phyloP scores from a whole-genome alignment of 2,797 vertebrate genomes.

The Cheirogaleus major region DNA sequence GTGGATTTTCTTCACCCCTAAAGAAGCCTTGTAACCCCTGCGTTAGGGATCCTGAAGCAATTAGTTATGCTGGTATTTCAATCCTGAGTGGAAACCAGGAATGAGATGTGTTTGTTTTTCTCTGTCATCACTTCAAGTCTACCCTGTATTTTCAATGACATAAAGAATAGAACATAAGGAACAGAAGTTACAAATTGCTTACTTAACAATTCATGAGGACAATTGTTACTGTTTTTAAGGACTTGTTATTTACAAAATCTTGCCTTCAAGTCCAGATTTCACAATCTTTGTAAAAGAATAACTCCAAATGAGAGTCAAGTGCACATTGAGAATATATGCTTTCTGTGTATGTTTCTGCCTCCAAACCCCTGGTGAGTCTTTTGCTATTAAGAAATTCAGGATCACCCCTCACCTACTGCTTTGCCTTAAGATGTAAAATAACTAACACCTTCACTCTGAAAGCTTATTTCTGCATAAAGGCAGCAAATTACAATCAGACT shows the following conservation, averaged over 20 bases:
- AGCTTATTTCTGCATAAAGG: slow-evolving; percentile 19
- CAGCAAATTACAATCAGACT: neutral
- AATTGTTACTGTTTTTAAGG: neutral
- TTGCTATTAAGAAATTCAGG: neutral
- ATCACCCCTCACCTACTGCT: neutral
- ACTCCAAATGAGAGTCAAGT: neutral
- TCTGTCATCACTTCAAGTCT: neutral
- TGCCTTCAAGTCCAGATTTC: neutral
- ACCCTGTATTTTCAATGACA: neutral
- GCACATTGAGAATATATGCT: neutral
- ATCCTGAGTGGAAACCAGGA: neutral
- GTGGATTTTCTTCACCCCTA: neutral
- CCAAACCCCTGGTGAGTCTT: neutral
- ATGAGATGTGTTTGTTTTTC: neutral
- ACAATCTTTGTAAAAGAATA: neutral
- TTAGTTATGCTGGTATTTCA: neutral
- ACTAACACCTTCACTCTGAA: neutral
- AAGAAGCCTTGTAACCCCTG: neutral
- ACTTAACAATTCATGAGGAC: neutral
- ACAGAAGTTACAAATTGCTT: neutral
- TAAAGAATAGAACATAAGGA: neutral
- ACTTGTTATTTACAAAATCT: slow-evolving; percentile 1
- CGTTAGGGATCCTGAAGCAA: neutral
- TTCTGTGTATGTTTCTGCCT: neutral
- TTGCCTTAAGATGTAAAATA: slow-evolving; percentile 18